phyloP scores from a whole-genome alignment of 2,113 vertebrate species.

The Anolis carolinensis region DNA sequence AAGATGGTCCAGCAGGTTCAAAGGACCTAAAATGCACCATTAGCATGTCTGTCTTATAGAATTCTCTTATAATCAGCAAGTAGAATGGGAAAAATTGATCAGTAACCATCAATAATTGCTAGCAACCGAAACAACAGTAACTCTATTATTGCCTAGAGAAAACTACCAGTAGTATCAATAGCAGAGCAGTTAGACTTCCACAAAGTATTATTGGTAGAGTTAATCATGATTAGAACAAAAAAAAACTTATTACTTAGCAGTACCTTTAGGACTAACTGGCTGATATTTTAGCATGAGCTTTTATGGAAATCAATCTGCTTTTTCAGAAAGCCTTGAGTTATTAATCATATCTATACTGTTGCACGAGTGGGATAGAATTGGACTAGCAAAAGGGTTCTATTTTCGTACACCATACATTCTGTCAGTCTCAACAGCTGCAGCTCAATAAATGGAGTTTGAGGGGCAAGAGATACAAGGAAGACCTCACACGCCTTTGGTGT shows the following conservation, averaged over 20 bases:
- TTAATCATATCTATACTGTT: neutral
- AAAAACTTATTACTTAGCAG: neutral
- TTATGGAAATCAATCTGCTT: too few relatives aligned
- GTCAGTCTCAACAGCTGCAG: too few relatives aligned
- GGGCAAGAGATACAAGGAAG: neutral
- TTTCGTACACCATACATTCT: too few relatives aligned
- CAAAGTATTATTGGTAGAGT: neutral
- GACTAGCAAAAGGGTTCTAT: too few relatives aligned
- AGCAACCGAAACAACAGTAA: neutral
- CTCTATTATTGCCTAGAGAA: neutral
- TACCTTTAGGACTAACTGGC: neutral
- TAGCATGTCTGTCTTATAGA: neutral
- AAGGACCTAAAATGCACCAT: too few relatives aligned
- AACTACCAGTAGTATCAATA: neutral
- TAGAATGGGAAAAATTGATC: neutral
- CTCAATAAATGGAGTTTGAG: too few relatives aligned
- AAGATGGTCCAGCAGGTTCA: too few relatives aligned
- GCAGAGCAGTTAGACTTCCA: too few relatives aligned
- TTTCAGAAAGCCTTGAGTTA: too few relatives aligned
- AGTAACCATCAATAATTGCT: neutral
- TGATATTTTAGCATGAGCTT: too few relatives aligned
- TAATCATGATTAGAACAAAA: neutral
- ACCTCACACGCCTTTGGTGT: neutral
- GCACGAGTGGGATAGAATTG: too few relatives aligned
- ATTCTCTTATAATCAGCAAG: neutral